Conservation (phyloP, 92 coral and sea anemone genomes). For the Pocillopora meandrina region DNA sequence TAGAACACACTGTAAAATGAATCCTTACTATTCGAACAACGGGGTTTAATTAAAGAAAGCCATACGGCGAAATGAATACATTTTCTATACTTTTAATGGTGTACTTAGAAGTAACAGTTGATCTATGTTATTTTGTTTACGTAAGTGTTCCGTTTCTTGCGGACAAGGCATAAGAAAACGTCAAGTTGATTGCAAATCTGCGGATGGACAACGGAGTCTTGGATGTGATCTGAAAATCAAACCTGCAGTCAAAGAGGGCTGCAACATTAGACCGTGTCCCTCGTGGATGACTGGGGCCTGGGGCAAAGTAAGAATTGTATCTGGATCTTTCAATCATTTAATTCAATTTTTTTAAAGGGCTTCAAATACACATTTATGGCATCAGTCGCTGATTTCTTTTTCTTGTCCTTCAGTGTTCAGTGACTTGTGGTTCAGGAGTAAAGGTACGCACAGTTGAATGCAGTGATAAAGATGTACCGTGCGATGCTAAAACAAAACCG, state of each 20-base stretch:
- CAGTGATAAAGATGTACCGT: conserved; percentile 36
- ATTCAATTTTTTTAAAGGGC: not conserved
- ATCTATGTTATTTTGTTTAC: not conserved
- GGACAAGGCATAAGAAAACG: conserved; percentile 63
- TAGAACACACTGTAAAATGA: too few species aligned
- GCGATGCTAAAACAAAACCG: conserved; percentile 46
- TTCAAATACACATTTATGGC: not conserved
- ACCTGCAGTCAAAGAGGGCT: conserved; percentile 50
- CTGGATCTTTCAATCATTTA: not conserved
- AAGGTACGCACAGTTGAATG: conserved; percentile 68
- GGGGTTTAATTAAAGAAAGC: too few species aligned
- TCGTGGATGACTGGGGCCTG: conserved; percentile 77
- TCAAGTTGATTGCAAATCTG: conserved; percentile 58
- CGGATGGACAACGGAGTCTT: conserved; percentile 21
- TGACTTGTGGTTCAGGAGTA: conserved; percentile 69
- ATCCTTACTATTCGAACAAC: too few species aligned
- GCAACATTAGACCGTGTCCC: conserved; percentile 60
- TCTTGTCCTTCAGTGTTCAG: conserved; percentile 74
- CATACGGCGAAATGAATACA: too few species aligned
- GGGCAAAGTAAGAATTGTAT: conserved; percentile 60
- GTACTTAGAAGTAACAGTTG: too few species aligned
- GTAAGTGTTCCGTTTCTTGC: conserved; percentile 55
- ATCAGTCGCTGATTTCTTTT: too few species aligned
- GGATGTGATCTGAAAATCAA: conserved; percentile 57
- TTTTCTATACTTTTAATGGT: too few species aligned